Base-by-base conservation (phyloP, 2,113 vertebrate species). In the Thamnophis sirtalis region DNA sequence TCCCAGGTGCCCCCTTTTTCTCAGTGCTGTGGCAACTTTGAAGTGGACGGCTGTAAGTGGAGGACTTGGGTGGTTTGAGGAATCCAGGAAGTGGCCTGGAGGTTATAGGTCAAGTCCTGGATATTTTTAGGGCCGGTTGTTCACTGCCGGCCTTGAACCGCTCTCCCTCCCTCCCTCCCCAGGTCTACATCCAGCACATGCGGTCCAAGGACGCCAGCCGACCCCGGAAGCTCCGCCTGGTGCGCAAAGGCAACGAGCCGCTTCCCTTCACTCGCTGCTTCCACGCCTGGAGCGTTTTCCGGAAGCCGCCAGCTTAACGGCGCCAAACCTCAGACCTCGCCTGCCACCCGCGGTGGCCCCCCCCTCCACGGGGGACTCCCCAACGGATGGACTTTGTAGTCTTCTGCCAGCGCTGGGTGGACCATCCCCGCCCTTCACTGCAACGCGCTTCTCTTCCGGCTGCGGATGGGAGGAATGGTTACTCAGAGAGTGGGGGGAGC, bases 161-260 rank as follows among this genome's bases (percentile, higher is more conserved):
- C 54, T 43, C 9, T 19, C 21, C 22, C 4, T 13, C 6, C 13
- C 84, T 15, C 6, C 13, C 84, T 15, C 28, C 54, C 26, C 95
- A 99, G 99, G 99, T 99, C 43, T 99, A 99, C 95, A 99, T 99
- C 96, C 99, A 99, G 96, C 99, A 99, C 97, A 98, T 99, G 98
- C 98, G 99, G 87, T 97, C 99, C 13, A 99, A 99, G 94, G 98
- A 99, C 2, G 10, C 97, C 0, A 94, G 98, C 0, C 97, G 89
- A 0, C 98, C 98, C 5, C 98, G 99, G 92, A 99, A 99, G 92
- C 98, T 99, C 63, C 98, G 99, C 21, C 98, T 99, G 95, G 99
- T 99, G 94, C 98, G 99, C 21, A 99, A 99, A 93, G 99, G 99
- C 84, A 99, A 99, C 0, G 99, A 99, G 94, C 98, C 98, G 4